Conservation (phyloP, 2,888 invertebrate genomes). For the Dermolepida albohirtum region DNA sequence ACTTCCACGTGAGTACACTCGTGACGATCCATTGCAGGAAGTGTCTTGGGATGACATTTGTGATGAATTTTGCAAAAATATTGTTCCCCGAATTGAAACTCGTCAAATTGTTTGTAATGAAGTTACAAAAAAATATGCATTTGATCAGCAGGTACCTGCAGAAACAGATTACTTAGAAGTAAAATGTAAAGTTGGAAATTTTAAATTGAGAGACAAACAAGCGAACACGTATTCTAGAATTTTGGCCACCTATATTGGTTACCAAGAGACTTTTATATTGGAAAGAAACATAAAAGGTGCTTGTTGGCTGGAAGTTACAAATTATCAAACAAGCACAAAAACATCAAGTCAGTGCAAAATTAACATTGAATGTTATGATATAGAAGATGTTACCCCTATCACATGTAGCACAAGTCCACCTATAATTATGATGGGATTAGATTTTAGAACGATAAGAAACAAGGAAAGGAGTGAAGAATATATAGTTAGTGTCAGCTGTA, state of each 20-base stretch:
- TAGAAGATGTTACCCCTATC: slow-evolving; percentile 14
- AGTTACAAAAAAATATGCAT: slow-evolving; percentile 85
- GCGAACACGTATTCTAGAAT: slow-evolving; percentile 19
- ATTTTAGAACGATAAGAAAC: slow-evolving; percentile 4
- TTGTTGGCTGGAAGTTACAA: slow-evolving; percentile 11
- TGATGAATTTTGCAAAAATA: slow-evolving; percentile 83
- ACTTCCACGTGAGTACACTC: slow-evolving; percentile 74
- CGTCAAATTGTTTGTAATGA: slow-evolving; percentile 83
- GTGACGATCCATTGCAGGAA: not conserved
- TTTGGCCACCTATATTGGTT: slow-evolving; percentile 1
- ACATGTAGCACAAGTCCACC: slow-evolving; percentile 5
- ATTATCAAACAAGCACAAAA: not conserved
- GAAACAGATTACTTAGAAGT: slow-evolving; percentile 94
- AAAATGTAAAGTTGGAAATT: slow-evolving; percentile 64
- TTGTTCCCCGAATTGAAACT: slow-evolving; percentile 78
- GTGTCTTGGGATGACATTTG: slow-evolving; percentile 82
- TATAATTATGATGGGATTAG: slow-evolving; percentile 14
- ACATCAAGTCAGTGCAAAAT: not conserved
- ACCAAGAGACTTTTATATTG: slow-evolving; percentile 13
- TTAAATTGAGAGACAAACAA: not conserved
- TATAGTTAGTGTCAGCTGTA: slow-evolving; percentile 12
- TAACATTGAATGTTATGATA: slow-evolving; percentile 14
- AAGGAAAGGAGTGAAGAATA: slow-evolving; percentile 2
- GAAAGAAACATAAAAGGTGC: slow-evolving; percentile 25
- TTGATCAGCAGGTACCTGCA: slow-evolving; percentile 85